Conservation (phyloP, 2,888 invertebrate species). For the Pocota personata region DNA sequence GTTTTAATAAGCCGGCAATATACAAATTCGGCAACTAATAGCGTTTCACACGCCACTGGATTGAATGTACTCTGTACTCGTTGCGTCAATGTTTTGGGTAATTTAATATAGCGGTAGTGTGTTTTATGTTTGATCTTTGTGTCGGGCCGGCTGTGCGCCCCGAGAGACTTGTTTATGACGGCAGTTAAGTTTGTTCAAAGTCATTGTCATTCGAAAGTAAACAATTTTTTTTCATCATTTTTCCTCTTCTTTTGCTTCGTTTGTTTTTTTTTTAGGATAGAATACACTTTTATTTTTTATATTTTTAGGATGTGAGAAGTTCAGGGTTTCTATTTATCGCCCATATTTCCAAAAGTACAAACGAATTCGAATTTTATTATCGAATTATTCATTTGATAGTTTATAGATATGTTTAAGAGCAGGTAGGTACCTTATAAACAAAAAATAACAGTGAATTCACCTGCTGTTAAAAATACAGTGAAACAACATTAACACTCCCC, state of each 20-base stretch:
- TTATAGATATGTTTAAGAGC: no score
- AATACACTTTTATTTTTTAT: not conserved
- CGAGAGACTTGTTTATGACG: conserved; percentile 46
- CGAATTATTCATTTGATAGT: no score
- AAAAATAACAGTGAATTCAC: no score
- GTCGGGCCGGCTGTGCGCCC: not conserved
- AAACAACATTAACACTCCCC: no score
- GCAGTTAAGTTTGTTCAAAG: conserved; percentile 62
- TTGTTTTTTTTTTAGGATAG: not conserved
- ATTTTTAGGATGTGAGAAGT: not conserved
- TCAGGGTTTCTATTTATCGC: conserved; percentile 4
- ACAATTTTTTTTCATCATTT: not conserved
- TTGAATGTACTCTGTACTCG: not conserved
- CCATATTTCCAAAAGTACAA: not conserved
- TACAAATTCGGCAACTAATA: not conserved
- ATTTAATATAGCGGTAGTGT: conserved; percentile 49
- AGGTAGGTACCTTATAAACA: no score
- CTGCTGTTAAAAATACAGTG: no score
- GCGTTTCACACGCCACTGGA: not conserved
- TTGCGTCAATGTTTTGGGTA: conserved; percentile 21
- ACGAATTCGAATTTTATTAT: not conserved
- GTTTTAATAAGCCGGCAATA: not conserved
- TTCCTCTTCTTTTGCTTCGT: not conserved
- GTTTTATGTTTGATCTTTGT: conserved; percentile 54
- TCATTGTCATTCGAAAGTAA: conserved; percentile 50